Evolutionary conservation across 2,113 vertebrate species (phyloP).

Genomic region (Pterocles orientalis): DNA sequence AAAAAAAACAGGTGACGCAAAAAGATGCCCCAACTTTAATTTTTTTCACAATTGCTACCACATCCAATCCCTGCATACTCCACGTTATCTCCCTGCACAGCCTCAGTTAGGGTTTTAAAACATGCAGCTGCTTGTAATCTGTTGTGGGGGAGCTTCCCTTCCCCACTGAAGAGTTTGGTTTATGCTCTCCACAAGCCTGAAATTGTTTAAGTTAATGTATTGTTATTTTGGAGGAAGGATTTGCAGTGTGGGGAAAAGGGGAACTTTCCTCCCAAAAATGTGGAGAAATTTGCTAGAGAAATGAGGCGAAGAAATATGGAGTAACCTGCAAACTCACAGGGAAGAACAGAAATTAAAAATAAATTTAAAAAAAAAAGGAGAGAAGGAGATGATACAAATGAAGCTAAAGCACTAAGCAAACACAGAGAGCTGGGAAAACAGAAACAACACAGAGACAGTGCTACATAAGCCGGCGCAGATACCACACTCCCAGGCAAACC

Average conservation of each 20-base stretch:
- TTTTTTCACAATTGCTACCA: neutral
- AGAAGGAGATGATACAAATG: neutral
- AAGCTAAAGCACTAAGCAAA: slow-evolving; percentile 14
- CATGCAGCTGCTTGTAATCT: slow-evolving; percentile 31
- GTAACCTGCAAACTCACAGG: slow-evolving; percentile 50
- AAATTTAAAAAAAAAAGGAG: no score
- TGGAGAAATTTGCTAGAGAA: neutral
- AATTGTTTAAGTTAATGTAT: neutral
- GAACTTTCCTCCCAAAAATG: neutral
- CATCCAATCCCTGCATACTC: neutral
- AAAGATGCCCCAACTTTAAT: neutral
- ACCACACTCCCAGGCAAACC: slow-evolving; percentile 41
- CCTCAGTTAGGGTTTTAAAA: neutral
- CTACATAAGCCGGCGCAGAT: neutral
- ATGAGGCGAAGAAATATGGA: slow-evolving; percentile 43
- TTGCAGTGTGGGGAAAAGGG: neutral
- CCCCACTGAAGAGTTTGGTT: slow-evolving; percentile 22
- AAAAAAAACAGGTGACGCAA: neutral
- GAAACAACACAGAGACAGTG: neutral
- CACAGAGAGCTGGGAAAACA: neutral
- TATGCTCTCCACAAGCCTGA: neutral
- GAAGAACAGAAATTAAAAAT: neutral
- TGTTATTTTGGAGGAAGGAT: neutral
- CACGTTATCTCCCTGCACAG: neutral
- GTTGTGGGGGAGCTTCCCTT: neutral